Conservation (phyloP, 2,797 vertebrate genomes). For the Siniperca scherzeri region DNA sequence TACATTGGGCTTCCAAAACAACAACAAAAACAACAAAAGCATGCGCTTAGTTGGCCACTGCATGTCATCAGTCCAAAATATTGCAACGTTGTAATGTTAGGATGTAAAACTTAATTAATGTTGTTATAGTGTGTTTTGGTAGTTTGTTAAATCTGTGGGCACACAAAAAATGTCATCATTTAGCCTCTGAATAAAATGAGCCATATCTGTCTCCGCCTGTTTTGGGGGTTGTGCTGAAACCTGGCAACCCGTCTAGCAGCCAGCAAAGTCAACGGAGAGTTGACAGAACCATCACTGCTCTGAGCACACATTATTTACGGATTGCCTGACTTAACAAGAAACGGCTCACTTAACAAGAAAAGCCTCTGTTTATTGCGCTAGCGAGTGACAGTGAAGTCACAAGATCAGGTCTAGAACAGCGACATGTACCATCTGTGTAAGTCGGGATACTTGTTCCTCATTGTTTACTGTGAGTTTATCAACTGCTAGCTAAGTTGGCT, state of each 20-base stretch:
- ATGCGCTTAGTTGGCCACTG: background rate
- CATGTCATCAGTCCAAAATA: background rate
- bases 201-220: constrained; percentile 8
- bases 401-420: background rate
- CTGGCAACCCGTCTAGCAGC: constrained; percentile 74
- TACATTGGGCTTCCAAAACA: background rate
- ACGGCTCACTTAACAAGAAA: background rate
- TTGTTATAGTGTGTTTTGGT: background rate
- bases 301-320: constrained; percentile 51
- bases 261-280: constrained; percentile 56
- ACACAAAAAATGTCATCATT: background rate
- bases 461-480: constrained; percentile 67
- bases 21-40: too few relatives aligned
- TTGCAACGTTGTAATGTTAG: background rate
- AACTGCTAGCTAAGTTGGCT: constrained; percentile 75
- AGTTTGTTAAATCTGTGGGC: background rate
- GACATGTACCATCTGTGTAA: constrained; percentile 57
- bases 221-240: constrained; percentile 52
- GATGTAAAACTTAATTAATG: background rate
- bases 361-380: background rate
- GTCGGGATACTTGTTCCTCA: constrained; percentile 54
- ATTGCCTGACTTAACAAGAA: constrained; percentile 15
- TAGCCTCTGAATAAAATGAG: background rate
- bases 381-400: constrained; percentile 9
- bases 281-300: constrained; percentile 59